Evolutionary conservation across 2,113 vertebrate genomes (phyloP), one percentile per base, ranked within the genome.

Genomic region (Charadrius vociferus): DNA sequence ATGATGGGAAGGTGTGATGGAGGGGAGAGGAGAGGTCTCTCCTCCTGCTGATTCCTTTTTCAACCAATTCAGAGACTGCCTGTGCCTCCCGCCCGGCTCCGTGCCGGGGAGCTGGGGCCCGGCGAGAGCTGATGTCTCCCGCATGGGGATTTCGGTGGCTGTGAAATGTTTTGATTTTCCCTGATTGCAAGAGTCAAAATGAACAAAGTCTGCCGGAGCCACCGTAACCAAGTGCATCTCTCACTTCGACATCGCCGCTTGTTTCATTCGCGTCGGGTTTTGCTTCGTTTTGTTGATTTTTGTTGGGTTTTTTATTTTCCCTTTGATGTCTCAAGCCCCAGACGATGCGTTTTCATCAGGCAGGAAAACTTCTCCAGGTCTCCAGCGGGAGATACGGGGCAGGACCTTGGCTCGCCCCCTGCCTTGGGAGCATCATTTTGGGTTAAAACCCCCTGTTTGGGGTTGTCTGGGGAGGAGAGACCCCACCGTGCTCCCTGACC

Each of bases 401-500:
- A 39, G 62, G 27, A 20, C 4, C 37, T 56, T 1, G 0, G 43
- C 41, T 4, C 0, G 10, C 41, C 14, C 27, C n/a, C 43, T 32
- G 10, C 21, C 9, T 1, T 1, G 8, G 53, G 63, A 21, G 52
- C 12, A 34, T 20, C 3, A 0, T 21, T 68, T 21, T 81, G 81
- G 61, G 8, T 61, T 32, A 13, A 81, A 66, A 12, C 0, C 19
- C 41, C 37, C 20, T 26, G 1, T 19, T 20, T 30, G 68, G 63
- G 62, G 22, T 20, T 4, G 4, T 18, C 39, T 1, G 9, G 20
- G 52, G 12, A 47, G 53, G 9, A 22, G 19, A 53, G 29, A 34
- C 29, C 52, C 56, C 23, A 1, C 22, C 0, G 0, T 7, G 7
- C 43, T 5, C 73, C 79, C 50, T 3, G 12, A 0, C 7, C 50